A percentile compares a stretch with the other conserved stretches of the same genome.
Evolutionary conservation across 2,113 vertebrate species (phyloP).

Genomic region (Sceloporus tristichus): DNA sequence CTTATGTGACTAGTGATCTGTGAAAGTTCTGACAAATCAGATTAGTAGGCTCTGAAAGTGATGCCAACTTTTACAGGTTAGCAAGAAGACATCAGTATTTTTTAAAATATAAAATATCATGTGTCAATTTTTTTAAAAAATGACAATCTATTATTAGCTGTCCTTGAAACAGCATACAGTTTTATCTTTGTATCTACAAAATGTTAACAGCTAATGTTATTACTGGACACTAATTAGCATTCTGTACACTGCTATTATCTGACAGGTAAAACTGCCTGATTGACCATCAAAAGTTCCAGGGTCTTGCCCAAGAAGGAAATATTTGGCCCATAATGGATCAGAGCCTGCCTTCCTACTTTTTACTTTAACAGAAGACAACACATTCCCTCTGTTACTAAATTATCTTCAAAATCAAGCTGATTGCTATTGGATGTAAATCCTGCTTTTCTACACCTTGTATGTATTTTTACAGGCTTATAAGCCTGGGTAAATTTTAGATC

Average conservation of each 20-base stretch:
- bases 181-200: background rate
- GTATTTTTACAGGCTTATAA: background rate
- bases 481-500: background rate
- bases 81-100: background rate
- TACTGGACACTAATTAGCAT: background rate
- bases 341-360: too few relatives aligned
- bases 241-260: background rate
- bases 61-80: background rate
- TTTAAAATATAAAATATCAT: background rate
- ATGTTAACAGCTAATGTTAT: background rate
- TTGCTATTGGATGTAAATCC: background rate
- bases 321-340: too few relatives aligned
- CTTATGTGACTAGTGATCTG: accelerated
- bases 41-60: background rate
- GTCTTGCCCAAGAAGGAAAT: too few relatives aligned
- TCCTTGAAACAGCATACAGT: background rate
- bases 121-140: background rate
- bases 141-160: background rate
- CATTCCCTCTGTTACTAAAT: background rate
- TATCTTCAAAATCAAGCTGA: background rate
- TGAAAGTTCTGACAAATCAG: background rate
- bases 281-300: background rate
- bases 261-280: background rate
- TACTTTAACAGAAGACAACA: too few relatives aligned
- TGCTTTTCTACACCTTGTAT: background rate